Percentiles rank a stretch among this genome's conserved stretches.
Conservation (phyloP, 1,140 invertebrate species). For the Saccostrea echinata region DNA sequence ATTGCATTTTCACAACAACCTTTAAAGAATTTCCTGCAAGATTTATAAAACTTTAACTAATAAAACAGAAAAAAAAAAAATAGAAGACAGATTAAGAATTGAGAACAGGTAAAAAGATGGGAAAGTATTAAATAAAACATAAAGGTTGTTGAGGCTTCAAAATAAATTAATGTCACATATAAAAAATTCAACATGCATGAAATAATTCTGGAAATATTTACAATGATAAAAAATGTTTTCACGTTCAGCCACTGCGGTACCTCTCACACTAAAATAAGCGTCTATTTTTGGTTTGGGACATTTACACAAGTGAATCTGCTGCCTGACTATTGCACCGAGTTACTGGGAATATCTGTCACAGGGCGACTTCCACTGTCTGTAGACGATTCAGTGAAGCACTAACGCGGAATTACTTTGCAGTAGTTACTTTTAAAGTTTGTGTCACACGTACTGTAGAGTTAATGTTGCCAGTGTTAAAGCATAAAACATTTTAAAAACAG, state of each 20-base stretch:
- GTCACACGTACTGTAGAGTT: not conserved
- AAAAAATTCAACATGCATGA: slow-evolving; percentile 58
- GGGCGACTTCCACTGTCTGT: not conserved
- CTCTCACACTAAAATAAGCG: not conserved
- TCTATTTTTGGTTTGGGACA: slow-evolving; percentile 26
- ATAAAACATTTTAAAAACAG: not conserved
- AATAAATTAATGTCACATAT: slow-evolving; percentile 41
- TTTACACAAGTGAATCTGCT: slow-evolving; percentile 32
- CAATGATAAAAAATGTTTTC: slow-evolving; percentile 37
- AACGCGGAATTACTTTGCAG: not conserved
- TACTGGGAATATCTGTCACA: not conserved
- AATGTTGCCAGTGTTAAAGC: not conserved
- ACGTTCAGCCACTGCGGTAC: not conserved
- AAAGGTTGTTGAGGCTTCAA: slow-evolving; percentile 10
- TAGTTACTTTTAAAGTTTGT: slow-evolving; percentile 13
- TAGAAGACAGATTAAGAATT: slow-evolving; percentile 7
- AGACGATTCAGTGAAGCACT: not conserved
- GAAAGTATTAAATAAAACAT: slow-evolving; percentile 28
- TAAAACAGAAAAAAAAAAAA: slow-evolving; percentile 10
- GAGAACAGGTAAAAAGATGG: slow-evolving; percentile 12
- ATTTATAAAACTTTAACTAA: not conserved
- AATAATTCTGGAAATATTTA: slow-evolving; percentile 33
- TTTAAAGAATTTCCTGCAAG: slow-evolving; percentile 29
- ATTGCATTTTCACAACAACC: slow-evolving; percentile 13
- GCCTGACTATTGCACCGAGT: slow-evolving; percentile 27